phyloP scores from a whole-genome alignment of 64 coral and sea anemone genomes.

The Montipora capricornis region DNA sequence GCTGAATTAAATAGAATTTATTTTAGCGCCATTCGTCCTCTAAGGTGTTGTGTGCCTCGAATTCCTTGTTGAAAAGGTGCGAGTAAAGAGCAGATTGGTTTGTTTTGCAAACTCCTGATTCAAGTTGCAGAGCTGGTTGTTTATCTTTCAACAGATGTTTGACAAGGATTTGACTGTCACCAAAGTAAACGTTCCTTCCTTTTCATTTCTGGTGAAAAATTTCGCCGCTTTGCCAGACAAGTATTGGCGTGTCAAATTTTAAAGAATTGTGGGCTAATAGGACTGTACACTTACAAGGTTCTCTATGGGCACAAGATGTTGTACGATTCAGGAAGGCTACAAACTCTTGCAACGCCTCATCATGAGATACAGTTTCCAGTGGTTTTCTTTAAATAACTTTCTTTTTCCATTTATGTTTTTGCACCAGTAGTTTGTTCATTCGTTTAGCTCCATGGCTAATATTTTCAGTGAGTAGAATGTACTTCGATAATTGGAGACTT shows the following conservation, averaged over 20 bases:
- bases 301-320: not conserved
- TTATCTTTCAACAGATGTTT: too few relatives aligned
- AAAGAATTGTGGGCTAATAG: too few relatives aligned
- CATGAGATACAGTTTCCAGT: conserved; percentile 10
- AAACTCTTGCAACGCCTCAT: conserved; percentile 6
- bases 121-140: too few relatives aligned
- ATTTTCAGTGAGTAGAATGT: conserved; percentile 43
- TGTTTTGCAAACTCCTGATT: too few relatives aligned
- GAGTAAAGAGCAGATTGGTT: too few relatives aligned
- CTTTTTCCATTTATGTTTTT: conserved; percentile 29
- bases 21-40: conserved; percentile 21
- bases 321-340: not conserved
- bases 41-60: not conserved
- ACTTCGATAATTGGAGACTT: conserved; percentile 14
- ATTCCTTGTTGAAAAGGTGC: conserved; percentile 10
- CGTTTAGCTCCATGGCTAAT: conserved; percentile 24
- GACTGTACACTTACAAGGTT: too few relatives aligned
- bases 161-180: too few relatives aligned
- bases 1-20: conserved; percentile 26
- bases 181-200: too few relatives aligned
- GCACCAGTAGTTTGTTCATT: conserved; percentile 58
- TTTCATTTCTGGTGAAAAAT: too few relatives aligned
- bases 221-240: too few relatives aligned
- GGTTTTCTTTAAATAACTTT: conserved; percentile 47
- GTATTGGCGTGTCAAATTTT: too few relatives aligned